Conservation (phyloP, 1,140 invertebrate species). For the Macrobrachium rosenbergii region DNA sequence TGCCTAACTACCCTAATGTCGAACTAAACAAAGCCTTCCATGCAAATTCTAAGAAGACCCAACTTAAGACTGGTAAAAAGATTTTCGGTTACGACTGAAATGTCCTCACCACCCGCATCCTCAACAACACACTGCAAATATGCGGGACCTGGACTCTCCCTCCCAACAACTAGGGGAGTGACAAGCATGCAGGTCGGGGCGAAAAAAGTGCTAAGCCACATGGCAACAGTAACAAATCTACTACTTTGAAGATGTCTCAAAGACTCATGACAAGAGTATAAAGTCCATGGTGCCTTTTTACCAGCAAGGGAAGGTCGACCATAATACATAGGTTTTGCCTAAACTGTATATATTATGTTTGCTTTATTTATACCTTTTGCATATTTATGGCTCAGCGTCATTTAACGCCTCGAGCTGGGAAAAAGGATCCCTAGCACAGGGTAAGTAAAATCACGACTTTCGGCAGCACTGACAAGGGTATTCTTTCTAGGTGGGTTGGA, state of each 20-base stretch:
- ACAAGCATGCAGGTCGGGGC: conserved; percentile 59
- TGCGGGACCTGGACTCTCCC: conserved; percentile 54
- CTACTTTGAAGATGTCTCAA: conserved; percentile 31
- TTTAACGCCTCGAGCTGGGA: conserved; percentile 56
- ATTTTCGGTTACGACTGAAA: background rate
- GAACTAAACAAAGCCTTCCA: no score
- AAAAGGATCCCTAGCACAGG: conserved; percentile 38
- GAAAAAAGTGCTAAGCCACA: conserved; percentile 60
- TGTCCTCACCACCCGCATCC: conserved; percentile 34
- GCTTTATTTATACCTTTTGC: conserved; percentile 14
- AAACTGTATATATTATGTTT: background rate
- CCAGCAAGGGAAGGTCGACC: conserved; percentile 52
- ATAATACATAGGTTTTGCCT: background rate
- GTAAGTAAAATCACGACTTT: conserved; percentile 32
- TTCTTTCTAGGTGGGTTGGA: background rate
- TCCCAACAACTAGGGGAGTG: conserved; percentile 42
- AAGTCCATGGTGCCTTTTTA: conserved; percentile 54
- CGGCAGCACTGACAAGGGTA: background rate
- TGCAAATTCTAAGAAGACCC: background rate
- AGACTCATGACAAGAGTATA: conserved; percentile 29
- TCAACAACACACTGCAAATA: conserved; percentile 35
- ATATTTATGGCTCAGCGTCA: conserved; percentile 38
- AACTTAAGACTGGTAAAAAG: background rate
- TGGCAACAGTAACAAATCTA: conserved; percentile 44
- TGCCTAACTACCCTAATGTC: no score